Base-by-base conservation (phyloP, 2,113 vertebrate genomes). In the Origma solitaria region DNA sequence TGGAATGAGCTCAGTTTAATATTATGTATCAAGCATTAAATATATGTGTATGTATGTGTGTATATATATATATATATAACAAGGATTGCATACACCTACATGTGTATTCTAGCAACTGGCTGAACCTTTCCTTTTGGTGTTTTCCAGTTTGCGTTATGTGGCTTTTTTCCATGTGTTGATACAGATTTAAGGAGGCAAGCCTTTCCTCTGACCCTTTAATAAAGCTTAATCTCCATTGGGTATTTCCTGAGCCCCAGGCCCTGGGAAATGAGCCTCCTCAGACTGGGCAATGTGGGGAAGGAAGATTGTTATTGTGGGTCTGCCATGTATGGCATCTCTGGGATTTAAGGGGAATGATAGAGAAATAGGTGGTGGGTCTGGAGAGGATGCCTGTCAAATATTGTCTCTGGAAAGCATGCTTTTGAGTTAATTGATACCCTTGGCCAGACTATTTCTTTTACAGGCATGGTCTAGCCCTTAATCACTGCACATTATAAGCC, bases 101-200 rank as follows among this genome's bases (percentile, higher is more conserved):
- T 7, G 6, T 42, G 5, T 40, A 53, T 56, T 82, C 17, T 33
- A 64, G 23, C n/a, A 61, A 40, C 30, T n/a, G 47, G 24, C 18
- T 88, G 49, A 77, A 93, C 30, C 31, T 35, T 92, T 44, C 44
- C 82, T 58, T 76, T 49, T 1, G 1, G 15, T 40, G 17, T 71
- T 33, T 65, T 35, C 13, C 64, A 28, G 38, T 82, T 92, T 50
- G 21, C 75, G 70, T 60, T 86, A 72, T 5, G 3, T 5, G 13
- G 91, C 94, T 94, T 56, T 94, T 86, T 88, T 82, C 62, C 20
- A 6, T 24, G 17, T 38, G 47, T 89, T 97, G 81, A 61, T 66
- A 50, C 7, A 56, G 44, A 58, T 50, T 80, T 65, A 13, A 82
- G n/a, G 25, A 85, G 30, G 27, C 6, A 85, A 61, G 27, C 5